Base-by-base conservation (phyloP, 2,888 invertebrate genomes). In the Thumatha senex region DNA sequence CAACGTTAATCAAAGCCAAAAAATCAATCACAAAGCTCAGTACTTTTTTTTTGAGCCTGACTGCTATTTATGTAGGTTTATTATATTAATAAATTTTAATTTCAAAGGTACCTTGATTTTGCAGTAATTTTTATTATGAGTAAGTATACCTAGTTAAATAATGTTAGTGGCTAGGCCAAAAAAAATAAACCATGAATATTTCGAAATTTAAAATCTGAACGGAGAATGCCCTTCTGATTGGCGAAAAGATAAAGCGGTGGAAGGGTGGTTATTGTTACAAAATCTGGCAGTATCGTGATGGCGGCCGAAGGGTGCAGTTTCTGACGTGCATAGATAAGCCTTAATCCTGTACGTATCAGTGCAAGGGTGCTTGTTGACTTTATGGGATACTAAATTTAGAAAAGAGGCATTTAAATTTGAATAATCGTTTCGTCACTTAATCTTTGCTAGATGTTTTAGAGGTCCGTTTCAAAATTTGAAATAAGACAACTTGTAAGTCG, bases 241-340 rank as follows among this genome's bases (percentile, higher is more conserved):
- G 85, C 61, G 55, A 56, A 63, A 24, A 76, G 89, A 90, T 89
- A 89, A 84, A 56, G 59, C 67, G 58, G 49, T 63, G 71, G 74
- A 72, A 73, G 76, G 76, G 74, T 76, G 76, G 67, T 79, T 44
- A 84, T 87, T 88, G 88, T 89, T 84, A 78, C 79, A 73, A 77
- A 83, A 87, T 85, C 86, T 84, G 84, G 70, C 83, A 86, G 85
- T 87, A 78, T 84, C 80, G 67, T 72, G 89, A 89, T 89, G 89
- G 79, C 80, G 63, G 57, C 56, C 61, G 78, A 73, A 82, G 87
- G 89, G 89, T 83, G 83, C 75, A 80, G 84, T 82, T 24, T 80
- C 44, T 80, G 66, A 70, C 72, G 66, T 72, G 76, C 80, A 76
- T 72, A 85, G 89, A 90, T 90, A 89, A 90, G 82, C 69, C 51